Evolutionary conservation across 64 coral and sea anemone genomes (phyloP).

Genomic region (Pachyseris speciosa): DNA sequence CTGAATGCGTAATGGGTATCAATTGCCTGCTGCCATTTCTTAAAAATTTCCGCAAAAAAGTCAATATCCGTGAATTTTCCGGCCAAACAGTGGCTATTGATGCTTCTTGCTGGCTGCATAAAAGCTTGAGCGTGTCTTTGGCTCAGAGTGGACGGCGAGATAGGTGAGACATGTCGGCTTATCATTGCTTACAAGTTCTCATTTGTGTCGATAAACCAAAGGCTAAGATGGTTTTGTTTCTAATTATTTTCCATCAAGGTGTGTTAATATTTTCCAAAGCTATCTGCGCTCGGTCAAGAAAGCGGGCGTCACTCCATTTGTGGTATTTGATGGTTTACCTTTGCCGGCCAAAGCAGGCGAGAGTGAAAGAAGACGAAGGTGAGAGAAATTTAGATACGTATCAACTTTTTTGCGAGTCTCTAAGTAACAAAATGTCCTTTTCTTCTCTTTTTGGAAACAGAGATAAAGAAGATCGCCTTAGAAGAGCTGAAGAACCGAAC

Average conservation of each 20-base stretch:
- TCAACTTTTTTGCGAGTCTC: not conserved
- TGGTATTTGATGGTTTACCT: constrained; percentile 41
- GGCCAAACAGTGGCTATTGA: constrained; percentile 12
- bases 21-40: not conserved
- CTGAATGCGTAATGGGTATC: not conserved
- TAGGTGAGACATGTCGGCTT: not conserved
- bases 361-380: constrained; percentile 13
- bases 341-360: constrained; percentile 27
- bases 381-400: not conserved
- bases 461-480: not conserved
- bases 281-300: constrained; percentile 12
- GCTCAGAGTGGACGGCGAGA: constrained; percentile 42
- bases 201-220: too few species aligned
- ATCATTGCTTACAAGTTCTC: not conserved
- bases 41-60: not conserved
- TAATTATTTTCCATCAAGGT: not conserved
- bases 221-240: too few species aligned
- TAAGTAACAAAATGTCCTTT: not conserved
- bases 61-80: constrained; percentile 3
- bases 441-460: not conserved
- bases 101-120: constrained; percentile 50
- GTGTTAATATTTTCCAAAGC: constrained; percentile 3
- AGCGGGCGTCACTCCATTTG: constrained; percentile 28
- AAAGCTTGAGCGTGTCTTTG: constrained; percentile 2
- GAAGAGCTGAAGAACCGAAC: not conserved